Conservation (phyloP, 2,113 vertebrate species). For the Ginglymostoma cirratum region DNA sequence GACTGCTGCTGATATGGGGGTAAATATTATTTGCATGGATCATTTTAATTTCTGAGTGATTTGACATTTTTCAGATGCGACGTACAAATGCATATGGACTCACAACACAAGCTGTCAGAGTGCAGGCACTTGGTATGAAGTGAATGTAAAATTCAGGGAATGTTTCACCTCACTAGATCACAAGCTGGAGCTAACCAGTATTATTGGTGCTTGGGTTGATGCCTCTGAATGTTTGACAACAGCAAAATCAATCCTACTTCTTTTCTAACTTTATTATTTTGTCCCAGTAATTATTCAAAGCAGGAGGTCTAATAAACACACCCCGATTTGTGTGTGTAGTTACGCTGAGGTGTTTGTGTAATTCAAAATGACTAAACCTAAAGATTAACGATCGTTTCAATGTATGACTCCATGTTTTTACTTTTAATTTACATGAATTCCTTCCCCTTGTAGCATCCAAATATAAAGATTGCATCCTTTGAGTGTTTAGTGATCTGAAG, state of each 20-base stretch:
- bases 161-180: background rate
- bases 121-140: background rate
- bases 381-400: too few relatives aligned
- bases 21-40: background rate
- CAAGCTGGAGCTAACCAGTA: too few relatives aligned
- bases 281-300: background rate
- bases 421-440: background rate
- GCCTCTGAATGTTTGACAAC: background rate
- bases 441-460: background rate
- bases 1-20: background rate
- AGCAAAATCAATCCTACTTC: background rate
- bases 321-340: background rate
- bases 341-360: background rate
- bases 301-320: background rate
- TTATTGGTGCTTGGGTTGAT: background rate
- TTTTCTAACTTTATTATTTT: slow-evolving; percentile 1
- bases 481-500: background rate
- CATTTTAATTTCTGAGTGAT: background rate
- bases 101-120: background rate
- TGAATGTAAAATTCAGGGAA: background rate
- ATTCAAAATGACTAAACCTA: background rate
- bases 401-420: background rate
- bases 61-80: background rate
- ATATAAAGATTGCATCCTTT: background rate
- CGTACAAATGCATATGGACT: background rate